These are phyloP conservation scores for Ciconia nigra DNA, from an alignment of 2,797 vertebrate genomes.

Conservation along the genomic window DNA sequence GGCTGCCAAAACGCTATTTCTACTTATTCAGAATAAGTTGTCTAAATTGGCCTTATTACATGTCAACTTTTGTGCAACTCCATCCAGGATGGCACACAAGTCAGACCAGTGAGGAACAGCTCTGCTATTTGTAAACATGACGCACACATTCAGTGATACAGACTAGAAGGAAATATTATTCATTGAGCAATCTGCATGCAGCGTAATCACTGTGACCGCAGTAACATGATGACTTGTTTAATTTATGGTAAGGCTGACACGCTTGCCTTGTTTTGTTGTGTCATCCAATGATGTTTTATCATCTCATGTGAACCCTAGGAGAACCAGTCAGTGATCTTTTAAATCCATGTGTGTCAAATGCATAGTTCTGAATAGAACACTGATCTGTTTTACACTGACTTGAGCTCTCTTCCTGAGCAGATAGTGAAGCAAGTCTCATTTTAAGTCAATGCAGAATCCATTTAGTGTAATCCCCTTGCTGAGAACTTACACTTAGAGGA, in stretches of 20 bases:
- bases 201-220: neutral
- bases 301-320: neutral
- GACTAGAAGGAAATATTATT: neutral
- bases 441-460: neutral
- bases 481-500: neutral
- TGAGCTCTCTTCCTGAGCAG: neutral
- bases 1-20: neutral
- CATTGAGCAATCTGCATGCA: neutral
- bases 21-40: neutral
- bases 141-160: neutral
- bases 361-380: neutral
- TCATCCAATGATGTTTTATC: neutral
- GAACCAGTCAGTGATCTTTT: neutral
- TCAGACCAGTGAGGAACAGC: neutral
- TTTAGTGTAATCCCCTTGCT: neutral
- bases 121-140: neutral
- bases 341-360: neutral
- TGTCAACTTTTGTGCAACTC: neutral
- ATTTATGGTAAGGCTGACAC: neutral
- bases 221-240: neutral
- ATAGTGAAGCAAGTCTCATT: neutral
- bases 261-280: neutral
- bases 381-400: neutral
- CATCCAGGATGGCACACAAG: neutral
- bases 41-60: fast-evolving